Percentiles rank a stretch among this genome's conserved stretches.
Conservation (phyloP, 2,797 vertebrate genomes). For the Falco cherrug region DNA sequence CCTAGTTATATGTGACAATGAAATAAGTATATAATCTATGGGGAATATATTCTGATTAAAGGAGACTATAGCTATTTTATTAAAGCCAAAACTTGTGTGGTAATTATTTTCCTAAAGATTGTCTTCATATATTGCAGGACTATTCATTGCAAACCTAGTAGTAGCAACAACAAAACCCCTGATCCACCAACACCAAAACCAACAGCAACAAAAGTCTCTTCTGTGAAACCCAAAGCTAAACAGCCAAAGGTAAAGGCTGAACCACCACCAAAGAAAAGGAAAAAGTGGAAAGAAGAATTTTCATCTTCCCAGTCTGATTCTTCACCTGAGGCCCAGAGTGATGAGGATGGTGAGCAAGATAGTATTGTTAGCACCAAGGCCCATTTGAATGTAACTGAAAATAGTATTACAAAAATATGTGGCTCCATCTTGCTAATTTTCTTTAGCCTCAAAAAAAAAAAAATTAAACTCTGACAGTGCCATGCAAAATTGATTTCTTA, state of each 20-base stretch:
- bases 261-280: slow-evolving; percentile 97
- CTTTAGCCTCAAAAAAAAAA: neutral
- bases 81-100: neutral
- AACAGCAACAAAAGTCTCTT: slow-evolving; percentile 79
- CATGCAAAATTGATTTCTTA: neutral
- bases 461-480: neutral
- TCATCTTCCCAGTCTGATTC: slow-evolving; percentile 87
- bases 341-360: slow-evolving; percentile 84
- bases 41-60: neutral
- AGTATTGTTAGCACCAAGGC: neutral
- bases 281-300: slow-evolving; percentile 97
- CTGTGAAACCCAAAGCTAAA: slow-evolving; percentile 87
- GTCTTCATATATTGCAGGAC: slow-evolving; percentile 56
- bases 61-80: neutral
- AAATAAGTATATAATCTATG: neutral
- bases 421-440: neutral
- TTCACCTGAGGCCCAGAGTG: slow-evolving; percentile 87
- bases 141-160: slow-evolving; percentile 71
- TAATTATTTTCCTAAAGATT: neutral
- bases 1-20: neutral
- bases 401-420: neutral
- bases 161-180: slow-evolving; percentile 78
- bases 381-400: neutral
- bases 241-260: slow-evolving; percentile 90
- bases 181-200: slow-evolving; percentile 79